Base-by-base conservation (phyloP, 2,888 invertebrate species). In the Sinohyriopsis cumingii region DNA sequence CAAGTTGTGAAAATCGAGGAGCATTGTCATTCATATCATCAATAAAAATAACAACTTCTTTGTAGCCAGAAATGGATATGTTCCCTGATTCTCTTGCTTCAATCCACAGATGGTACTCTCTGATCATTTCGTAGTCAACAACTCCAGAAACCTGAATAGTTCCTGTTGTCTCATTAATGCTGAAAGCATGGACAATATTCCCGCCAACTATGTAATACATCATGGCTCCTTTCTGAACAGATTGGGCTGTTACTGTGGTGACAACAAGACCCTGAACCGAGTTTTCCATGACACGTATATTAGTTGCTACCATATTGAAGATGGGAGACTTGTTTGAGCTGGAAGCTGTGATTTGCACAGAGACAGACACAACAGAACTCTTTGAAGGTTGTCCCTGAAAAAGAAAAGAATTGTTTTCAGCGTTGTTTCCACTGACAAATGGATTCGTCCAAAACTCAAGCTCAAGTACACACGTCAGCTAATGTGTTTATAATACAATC, bases 1-100 rank as follows among this genome's bases (percentile, higher is more conserved):
- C 91, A 0, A 93, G 90, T 69, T 92, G 93, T 81, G 94, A 94
- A 69, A 89, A 95, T 0, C 94, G 90, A 0, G 98, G 98, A 0
- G 94, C 92, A 89, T 98, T 97, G 87, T 98, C 98, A 89, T 98
- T 98, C 7, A 95, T 94, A 89, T 98, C 98, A 0, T 95, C 95
- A 0, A 98, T 95, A 89, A 95, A 95, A n/a, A 98, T 94, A 76
- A 93, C 93, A 22, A 98, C 75, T 54, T 79, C 71, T 12, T 75
- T 71, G 76, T 73, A 86, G 12, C 76, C 68, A 5, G 86, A 82
- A 22, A 86, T 71, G 1, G 79, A 75, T 18, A 70, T 72, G 5
- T 97, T 97, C 88, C 73, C 72, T 9, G 61, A 24, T 59, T 83
- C 84, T 9, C 69, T 60, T 15, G 87, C 86, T 70, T 85, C 80